Conservation (phyloP, 2,888 invertebrate species). For the Andrena dorsata region DNA sequence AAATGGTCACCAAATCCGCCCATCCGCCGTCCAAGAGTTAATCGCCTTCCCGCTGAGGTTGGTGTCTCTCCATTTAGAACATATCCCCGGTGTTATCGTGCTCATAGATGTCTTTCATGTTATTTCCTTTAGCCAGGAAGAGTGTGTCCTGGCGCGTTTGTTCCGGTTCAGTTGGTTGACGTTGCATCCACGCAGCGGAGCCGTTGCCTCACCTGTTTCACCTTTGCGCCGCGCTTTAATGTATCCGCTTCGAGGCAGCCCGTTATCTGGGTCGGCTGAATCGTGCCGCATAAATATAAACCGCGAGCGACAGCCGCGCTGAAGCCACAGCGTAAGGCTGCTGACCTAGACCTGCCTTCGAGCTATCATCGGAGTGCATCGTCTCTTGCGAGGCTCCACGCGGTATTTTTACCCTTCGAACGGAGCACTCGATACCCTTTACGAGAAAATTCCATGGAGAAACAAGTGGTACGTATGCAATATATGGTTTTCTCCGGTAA, state of each 20-base stretch:
- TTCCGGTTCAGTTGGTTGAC: slow-evolving; percentile 60
- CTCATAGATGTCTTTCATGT: slow-evolving; percentile 45
- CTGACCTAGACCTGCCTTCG: slow-evolving; percentile 42
- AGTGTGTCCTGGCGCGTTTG: slow-evolving; percentile 65
- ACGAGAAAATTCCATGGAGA: slow-evolving; percentile 6
- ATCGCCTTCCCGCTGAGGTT: slow-evolving; percentile 8
- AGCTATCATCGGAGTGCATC: slow-evolving; percentile 17
- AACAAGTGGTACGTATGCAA: slow-evolving; percentile 14
- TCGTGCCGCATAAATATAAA: slow-evolving; percentile 72
- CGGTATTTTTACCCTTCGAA: slow-evolving; percentile 29
- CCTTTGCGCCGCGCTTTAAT: slow-evolving; percentile 54
- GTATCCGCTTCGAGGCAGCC: slow-evolving; percentile 44
- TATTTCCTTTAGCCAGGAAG: slow-evolving; percentile 48
- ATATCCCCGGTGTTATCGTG: slow-evolving; percentile 5
- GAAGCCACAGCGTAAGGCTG: slow-evolving; percentile 27
- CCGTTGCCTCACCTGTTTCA: slow-evolving; percentile 57
- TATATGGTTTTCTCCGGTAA: neutral
- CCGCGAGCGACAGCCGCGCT: slow-evolving; percentile 46
- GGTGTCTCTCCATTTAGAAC: slow-evolving; percentile 1
- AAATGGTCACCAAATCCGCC: no score
- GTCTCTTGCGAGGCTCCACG: neutral
- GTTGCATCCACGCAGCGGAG: slow-evolving; percentile 32
- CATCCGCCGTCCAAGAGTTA: no score
- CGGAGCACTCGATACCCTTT: slow-evolving; percentile 17
- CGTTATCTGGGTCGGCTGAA: slow-evolving; percentile 67